A percentile compares a stretch with the other conserved stretches of the same genome.
phyloP scores from a whole-genome alignment of 2,888 invertebrate species.

The Salticus scenicus region DNA sequence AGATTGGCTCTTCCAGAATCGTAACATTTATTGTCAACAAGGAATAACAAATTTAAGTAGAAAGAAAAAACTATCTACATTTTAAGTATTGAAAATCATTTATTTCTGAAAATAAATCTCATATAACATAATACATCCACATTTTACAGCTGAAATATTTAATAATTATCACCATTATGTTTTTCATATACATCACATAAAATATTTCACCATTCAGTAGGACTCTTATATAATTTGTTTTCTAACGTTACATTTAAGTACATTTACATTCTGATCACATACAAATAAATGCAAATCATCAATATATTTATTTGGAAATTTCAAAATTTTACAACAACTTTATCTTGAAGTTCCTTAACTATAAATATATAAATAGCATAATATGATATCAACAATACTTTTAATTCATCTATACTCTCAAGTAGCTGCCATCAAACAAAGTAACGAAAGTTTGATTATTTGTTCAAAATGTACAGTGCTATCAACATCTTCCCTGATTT shows the following conservation, averaged over 20 bases:
- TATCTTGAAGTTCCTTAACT: not conserved
- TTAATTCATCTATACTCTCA: not conserved
- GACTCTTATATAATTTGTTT: not conserved
- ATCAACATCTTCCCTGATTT: no score
- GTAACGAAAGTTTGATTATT: no score
- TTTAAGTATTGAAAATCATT: conserved; percentile 27
- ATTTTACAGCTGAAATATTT: not conserved
- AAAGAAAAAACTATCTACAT: not conserved
- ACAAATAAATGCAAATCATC: not conserved
- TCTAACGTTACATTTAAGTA: not conserved
- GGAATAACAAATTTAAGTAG: no score
- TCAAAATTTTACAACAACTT: not conserved
- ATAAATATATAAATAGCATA: not conserved
- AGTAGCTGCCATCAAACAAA: not conserved
- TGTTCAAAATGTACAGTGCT: no score
- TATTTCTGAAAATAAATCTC: conserved; percentile 46
- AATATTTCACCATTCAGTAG: not conserved
- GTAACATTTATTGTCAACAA: no score
- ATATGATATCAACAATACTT: not conserved
- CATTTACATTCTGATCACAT: not conserved
- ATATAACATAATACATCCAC: conserved; percentile 37
- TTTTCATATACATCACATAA: conserved; percentile 10
- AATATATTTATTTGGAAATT: not conserved
- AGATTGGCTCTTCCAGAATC: no score
- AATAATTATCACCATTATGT: conserved; percentile 5